Percentiles rank a stretch among this genome's conserved stretches.
phyloP scores from a whole-genome alignment of 2,113 vertebrate genomes.

The Damaliscus lunatus region DNA sequence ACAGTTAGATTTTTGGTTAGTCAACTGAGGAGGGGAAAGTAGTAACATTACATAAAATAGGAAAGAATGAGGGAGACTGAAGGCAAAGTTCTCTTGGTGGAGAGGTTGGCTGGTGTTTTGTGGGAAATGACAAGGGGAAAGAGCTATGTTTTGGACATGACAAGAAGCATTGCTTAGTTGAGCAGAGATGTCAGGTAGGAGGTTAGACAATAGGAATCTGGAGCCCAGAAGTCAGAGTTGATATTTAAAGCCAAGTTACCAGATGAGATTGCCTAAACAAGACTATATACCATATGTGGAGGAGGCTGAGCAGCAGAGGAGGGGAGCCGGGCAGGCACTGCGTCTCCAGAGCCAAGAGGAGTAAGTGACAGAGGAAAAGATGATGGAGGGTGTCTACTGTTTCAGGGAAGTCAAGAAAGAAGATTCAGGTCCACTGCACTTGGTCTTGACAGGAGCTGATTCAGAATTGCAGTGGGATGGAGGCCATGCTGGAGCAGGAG shows the following conservation, averaged over 20 bases:
- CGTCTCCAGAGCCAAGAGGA: not conserved
- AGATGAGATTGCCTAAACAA: not conserved
- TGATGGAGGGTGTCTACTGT: not conserved
- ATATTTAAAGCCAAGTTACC: not conserved
- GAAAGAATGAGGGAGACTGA: not conserved
- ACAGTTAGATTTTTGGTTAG: not conserved
- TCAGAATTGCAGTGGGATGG: not conserved
- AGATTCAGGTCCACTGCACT: not conserved
- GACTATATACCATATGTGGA: rapidly evolving
- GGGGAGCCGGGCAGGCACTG: not conserved
- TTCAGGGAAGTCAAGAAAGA: not conserved
- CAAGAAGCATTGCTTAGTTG: not conserved
- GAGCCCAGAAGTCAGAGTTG: not conserved
- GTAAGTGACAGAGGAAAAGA: too few relatives aligned
- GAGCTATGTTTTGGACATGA: not conserved
- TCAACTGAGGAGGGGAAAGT: not conserved
- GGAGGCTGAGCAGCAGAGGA: not conserved
- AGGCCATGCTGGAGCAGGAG: not conserved
- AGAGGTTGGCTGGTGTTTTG: not conserved
- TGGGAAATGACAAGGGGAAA: not conserved
- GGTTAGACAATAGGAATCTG: not conserved
- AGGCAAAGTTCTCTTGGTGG: not conserved
- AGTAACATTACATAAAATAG: not conserved
- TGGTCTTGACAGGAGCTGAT: not conserved
- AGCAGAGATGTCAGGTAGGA: not conserved